phyloP scores from a whole-genome alignment of 2,797 vertebrate species.

The Distichodus sexfasciatus region DNA sequence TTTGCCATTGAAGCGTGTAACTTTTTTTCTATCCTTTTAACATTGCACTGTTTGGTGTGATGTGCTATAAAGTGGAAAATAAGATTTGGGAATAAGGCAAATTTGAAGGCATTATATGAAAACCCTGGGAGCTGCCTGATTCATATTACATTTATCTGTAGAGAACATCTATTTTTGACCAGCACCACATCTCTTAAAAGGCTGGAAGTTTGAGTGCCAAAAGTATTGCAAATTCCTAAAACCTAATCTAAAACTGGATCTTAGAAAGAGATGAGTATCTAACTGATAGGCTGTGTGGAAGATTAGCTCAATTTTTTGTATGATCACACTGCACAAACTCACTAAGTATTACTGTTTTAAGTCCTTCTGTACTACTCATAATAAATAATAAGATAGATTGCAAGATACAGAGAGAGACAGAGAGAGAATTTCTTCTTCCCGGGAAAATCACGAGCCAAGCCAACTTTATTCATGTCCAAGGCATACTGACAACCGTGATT shows the following conservation, averaged over 20 bases:
- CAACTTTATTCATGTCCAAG: constrained; percentile 46
- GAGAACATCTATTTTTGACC: background rate
- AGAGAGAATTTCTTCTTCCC: background rate
- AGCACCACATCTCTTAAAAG: background rate
- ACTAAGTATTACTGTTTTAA: background rate
- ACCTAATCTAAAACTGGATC: background rate
- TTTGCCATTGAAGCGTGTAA: background rate
- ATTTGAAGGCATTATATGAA: background rate
- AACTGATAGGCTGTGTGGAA: background rate
- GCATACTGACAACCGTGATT: constrained; percentile 59
- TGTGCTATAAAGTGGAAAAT: background rate
- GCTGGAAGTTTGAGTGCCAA: background rate
- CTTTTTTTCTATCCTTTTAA: background rate
- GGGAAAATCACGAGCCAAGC: background rate
- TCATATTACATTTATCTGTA: constrained; percentile 7
- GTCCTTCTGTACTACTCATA: background rate
- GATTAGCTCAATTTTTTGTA: background rate
- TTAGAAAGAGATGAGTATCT: background rate
- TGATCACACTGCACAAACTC: background rate
- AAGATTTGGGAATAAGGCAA: background rate
- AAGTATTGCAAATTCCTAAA: no score
- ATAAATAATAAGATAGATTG: background rate
- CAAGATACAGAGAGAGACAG: background rate
- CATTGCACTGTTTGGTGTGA: background rate
- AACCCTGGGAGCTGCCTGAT: background rate